phyloP scores from a whole-genome alignment of 2,888 invertebrate genomes.

The Polymixis lichenea region DNA sequence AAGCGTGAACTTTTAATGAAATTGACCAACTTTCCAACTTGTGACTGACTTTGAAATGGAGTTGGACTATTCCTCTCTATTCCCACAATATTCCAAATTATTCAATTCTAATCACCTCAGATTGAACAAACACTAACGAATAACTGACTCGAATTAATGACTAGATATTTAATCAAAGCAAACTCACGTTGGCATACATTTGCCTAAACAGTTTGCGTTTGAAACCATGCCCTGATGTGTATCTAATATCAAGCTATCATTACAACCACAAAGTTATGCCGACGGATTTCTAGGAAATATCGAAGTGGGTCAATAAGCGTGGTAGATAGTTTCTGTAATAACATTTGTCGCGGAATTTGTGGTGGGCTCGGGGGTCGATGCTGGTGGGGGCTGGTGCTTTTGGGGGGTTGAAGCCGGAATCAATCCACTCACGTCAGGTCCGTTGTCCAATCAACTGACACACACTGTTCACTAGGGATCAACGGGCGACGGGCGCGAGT shows the following conservation, averaged over 20 bases:
- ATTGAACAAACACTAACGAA: constrained; percentile 49
- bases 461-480: constrained; percentile 86
- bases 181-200: constrained; percentile 61
- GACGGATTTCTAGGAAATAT: constrained; percentile 71
- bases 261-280: constrained; percentile 67
- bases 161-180: constrained; percentile 62
- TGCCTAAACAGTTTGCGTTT: constrained; percentile 61
- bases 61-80: constrained; percentile 7
- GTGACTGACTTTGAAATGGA: constrained; percentile 20
- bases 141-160: constrained; percentile 58
- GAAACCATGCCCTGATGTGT: constrained; percentile 60
- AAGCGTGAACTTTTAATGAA: constrained; percentile 55
- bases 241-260: constrained; percentile 66
- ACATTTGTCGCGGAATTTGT: constrained; percentile 83
- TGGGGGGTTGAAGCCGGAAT: constrained; percentile 75
- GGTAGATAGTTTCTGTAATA: constrained; percentile 84
- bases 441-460: constrained; percentile 89
- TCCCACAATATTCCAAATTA: constrained; percentile 30
- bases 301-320: constrained; percentile 81
- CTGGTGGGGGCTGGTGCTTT: constrained; percentile 50
- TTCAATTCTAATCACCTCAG: constrained; percentile 52
- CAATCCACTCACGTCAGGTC: constrained; percentile 88
- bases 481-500: constrained; percentile 67
- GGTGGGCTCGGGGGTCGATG: constrained; percentile 60
- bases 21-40: constrained; percentile 58